Evolutionary conservation across 2,797 vertebrate genomes (phyloP), one percentile per base, ranked within the genome.

Genomic region (Oreonectes daqikongensis): DNA sequence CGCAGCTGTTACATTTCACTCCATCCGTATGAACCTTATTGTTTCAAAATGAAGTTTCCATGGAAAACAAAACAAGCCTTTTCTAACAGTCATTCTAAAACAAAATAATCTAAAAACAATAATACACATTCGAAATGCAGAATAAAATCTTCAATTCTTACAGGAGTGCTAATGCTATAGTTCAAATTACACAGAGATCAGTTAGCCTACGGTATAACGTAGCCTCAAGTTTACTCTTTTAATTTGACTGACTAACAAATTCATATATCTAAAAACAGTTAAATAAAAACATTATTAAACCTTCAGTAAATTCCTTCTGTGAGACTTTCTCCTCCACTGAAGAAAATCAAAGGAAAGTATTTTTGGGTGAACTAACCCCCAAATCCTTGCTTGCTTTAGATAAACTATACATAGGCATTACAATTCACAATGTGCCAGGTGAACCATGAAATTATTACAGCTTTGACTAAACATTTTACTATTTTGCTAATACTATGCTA

Each of bases 1-100:
- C 57, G 71, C 80, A 82, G 71, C 80, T 80, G 78, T 78, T 80
- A 61, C 73, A 75, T 75, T 75, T 78, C 66, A 71, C 48, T 60
- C 53, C 60, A 46, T 50, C 63, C 68, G 18, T 38, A 72, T 75
- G 53, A 72, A 44, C 65, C 64, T n/a, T 46, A 30, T 57, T 75
- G 53, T 70, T 60, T 63, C 55, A 61, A 22, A n/a, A 70, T 63
- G 40, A 61, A 22, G 20, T 61, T 78, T 64, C 75, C 69, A 71
- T 61, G 75, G 75, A 77, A 69, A 64, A 42, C 11, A 77, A 71
- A 64, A 60, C 65, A 77, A 55, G 72, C 61, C 7, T 22, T 2
- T 38, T 24, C 15, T 53, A 26, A 52, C 32, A 38, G 48, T 65
- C 35, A 42, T 15, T 28, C 15, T n/a, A 55, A 55, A 38, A 64